Base-by-base conservation (phyloP, 2,797 vertebrate species). In the Gastrophryne carolinensis region DNA sequence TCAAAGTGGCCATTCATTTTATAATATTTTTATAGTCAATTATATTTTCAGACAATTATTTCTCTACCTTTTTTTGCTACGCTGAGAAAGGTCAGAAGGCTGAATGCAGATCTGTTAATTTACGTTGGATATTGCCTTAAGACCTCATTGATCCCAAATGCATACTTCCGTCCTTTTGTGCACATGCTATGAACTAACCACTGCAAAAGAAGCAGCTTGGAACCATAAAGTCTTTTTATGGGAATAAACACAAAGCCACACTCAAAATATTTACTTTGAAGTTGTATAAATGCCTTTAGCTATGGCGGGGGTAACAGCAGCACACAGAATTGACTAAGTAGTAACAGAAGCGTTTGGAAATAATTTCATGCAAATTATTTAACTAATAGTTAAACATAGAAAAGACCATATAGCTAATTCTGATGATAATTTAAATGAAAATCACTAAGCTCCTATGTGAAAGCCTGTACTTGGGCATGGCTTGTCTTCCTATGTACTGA, bases 201-300 rank as follows among this genome's bases (percentile, higher is more conserved):
- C 39, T 32, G 49, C 39, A 8, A 34, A 19, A 23, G 30, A 32
- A 24, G 26, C 9, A 26, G 21, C 19, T 17, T 34, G 39, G n/a
- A 24, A 65, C 13, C 23, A 29, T 50, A 65, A 65, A 65, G 62
- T 21, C 2, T 15, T 65, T 65, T 65, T 50, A 65, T 65, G 44
- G 24, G 41, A 65, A 32, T 27, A 30, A 50, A 24, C 3, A 6
- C 61, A 29, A 19, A 32, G 19, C 50, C 19, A 52, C 17, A 34
- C 44, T 21, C 19, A 52, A 66, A 37, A 66, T 34, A 64, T 64
- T 13, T 29, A 27, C 62, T 65, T 65, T 50, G 62, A 65, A 50
- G 62, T 49, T 65, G 13, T 65, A n/a, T 24, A 50, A 50, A 32
- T 29, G 44, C 41, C n/a, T 32, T 65, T 17, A 50, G 62, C 27